Evolutionary conservation across 1,140 invertebrate genomes (phyloP).

Genomic region (Plectus sambesii): DNA sequence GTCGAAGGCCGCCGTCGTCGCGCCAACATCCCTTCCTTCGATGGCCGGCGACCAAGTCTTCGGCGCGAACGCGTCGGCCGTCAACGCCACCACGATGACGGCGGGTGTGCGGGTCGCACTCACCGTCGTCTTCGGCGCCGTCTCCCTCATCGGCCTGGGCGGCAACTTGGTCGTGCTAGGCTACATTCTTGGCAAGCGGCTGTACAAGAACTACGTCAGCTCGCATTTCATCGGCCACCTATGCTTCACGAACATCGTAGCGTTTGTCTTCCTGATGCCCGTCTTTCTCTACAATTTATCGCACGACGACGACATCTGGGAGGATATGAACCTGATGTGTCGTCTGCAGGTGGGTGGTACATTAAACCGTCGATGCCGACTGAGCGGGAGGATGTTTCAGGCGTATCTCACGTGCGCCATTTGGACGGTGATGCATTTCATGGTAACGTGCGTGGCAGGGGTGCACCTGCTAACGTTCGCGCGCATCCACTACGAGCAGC

Average conservation of each 20-base stretch:
- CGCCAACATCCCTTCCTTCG: constrained; percentile 17
- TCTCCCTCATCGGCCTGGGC: constrained; percentile 29
- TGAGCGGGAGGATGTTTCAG: constrained; percentile 21
- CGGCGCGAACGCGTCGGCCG: constrained; percentile 11
- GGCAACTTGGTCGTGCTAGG: constrained; percentile 29
- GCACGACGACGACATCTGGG: constrained; percentile 37
- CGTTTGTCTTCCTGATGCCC: constrained; percentile 31
- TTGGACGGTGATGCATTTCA: constrained; percentile 42
- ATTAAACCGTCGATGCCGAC: no score
- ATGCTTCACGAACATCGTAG: constrained; percentile 42
- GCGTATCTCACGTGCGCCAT: constrained; percentile 41
- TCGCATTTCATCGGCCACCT: constrained; percentile 43
- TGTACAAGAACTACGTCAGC: constrained; percentile 43
- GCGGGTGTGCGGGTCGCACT: no score
- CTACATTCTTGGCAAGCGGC: constrained; percentile 36
- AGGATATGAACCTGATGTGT: constrained; percentile 34
- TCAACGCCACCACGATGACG: constrained; percentile 25
- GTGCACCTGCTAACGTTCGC: constrained; percentile 44
- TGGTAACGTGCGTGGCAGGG: constrained; percentile 44
- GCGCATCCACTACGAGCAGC: constrained; percentile 44
- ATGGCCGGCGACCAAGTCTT: no score
- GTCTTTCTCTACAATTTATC: constrained; percentile 39
- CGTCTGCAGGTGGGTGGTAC: constrained; percentile 33
- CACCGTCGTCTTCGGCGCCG: constrained; percentile 16
- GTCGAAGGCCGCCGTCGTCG: neutral